Conservation (phyloP, 2,888 invertebrate genomes). For the Clistopyga incitator region DNA sequence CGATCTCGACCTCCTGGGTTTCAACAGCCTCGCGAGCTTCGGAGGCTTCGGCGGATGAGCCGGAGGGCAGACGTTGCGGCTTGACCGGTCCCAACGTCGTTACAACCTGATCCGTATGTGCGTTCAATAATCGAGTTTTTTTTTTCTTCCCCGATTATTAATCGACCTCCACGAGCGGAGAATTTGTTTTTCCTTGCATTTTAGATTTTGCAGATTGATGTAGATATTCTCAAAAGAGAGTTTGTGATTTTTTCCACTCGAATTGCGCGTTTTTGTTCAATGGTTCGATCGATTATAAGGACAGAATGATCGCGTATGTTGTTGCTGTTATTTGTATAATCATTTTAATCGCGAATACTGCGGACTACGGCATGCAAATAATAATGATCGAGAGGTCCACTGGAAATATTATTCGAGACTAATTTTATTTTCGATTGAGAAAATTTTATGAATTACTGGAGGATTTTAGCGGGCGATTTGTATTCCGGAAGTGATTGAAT, state of each 20-base stretch:
- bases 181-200: neutral
- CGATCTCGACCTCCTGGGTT: slow-evolving; percentile 77
- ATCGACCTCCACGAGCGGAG: neutral
- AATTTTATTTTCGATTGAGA: neutral
- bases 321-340: slow-evolving; percentile 1
- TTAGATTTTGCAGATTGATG: slow-evolving; percentile 6
- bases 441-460: slow-evolving; percentile 4
- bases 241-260: neutral
- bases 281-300: slow-evolving; percentile 1
- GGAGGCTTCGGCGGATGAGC: slow-evolving; percentile 79
- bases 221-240: slow-evolving; percentile 2
- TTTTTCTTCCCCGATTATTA: slow-evolving; percentile 17
- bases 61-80: slow-evolving; percentile 87
- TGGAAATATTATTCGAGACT: neutral
- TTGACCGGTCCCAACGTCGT: slow-evolving; percentile 92
- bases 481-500: neutral
- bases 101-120: slow-evolving; percentile 87
- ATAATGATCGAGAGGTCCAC: slow-evolving; percentile 16
- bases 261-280: neutral
- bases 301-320: neutral
- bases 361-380: slow-evolving; percentile 55
- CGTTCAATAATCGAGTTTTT: slow-evolving; percentile 31
- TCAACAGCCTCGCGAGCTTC: slow-evolving; percentile 76
- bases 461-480: too few species aligned
- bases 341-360: slow-evolving; percentile 23